Evolutionary conservation across 2,888 invertebrate genomes (phyloP).

Genomic region (Lasioglossum vierecki): DNA sequence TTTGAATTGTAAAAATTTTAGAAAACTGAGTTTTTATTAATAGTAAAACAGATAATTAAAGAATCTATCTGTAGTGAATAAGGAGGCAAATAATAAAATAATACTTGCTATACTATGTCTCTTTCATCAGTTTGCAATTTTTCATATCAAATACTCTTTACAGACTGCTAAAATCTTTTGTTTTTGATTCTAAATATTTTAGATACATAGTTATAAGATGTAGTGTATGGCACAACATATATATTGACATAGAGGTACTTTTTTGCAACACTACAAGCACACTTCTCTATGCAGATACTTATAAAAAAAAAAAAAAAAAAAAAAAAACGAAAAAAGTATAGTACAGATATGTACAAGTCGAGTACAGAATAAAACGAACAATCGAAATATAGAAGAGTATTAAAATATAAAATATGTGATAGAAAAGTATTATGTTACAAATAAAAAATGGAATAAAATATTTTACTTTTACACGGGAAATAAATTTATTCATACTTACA

Average conservation of each 20-base stretch:
- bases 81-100: constrained; percentile 14
- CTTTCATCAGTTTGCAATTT: constrained; percentile 20
- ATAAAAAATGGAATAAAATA: constrained; percentile 28
- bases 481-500: constrained; percentile 53
- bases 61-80: neutral
- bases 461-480: constrained; percentile 37
- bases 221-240: constrained; percentile 23
- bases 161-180: constrained; percentile 9
- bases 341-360: neutral
- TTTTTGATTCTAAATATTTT: constrained; percentile 25
- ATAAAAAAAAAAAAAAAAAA: too few species aligned
- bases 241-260: constrained; percentile 21
- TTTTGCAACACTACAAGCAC: neutral
- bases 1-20: neutral
- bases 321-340: constrained; percentile 2
- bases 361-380: constrained; percentile 1
- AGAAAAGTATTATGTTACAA: constrained; percentile 12
- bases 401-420: constrained; percentile 2
- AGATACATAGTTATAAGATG: constrained; percentile 26
- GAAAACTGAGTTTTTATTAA: neutral
- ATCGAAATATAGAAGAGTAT: neutral
- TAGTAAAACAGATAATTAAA: neutral
- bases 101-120: neutral
- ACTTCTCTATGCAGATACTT: neutral
- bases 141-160: constrained; percentile 5